Evolutionary conservation across 1,140 invertebrate genomes (phyloP).

Genomic region (Agrilus planipennis): DNA sequence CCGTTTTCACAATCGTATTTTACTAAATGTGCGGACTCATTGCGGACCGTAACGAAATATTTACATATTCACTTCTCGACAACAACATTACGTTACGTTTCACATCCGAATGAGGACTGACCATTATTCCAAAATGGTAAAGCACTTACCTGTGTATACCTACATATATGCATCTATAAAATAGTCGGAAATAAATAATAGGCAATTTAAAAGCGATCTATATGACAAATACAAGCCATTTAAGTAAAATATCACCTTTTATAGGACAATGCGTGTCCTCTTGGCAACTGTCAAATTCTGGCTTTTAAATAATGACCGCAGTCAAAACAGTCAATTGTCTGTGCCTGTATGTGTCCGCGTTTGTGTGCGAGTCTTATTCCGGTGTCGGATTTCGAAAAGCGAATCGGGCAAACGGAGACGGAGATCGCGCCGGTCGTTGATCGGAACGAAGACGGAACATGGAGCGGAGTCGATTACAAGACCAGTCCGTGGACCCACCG

Average conservation of each 20-base stretch:
- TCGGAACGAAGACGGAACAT: conserved; percentile 9
- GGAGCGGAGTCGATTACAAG: conserved; percentile 8
- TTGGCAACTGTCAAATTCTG: conserved; percentile 28
- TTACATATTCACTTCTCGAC: too few species aligned
- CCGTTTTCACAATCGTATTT: too few species aligned
- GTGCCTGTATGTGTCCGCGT: too few species aligned
- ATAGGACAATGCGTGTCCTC: conserved; percentile 23
- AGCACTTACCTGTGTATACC: too few species aligned
- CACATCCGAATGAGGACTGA: too few species aligned
- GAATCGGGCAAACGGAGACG: conserved; percentile 6
- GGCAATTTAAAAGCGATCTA: conserved; percentile 8
- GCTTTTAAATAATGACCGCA: conserved; percentile 28
- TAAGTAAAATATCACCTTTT: conserved; percentile 16
- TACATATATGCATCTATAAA: too few species aligned
- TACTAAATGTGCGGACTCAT: too few species aligned
- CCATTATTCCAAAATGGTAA: too few species aligned
- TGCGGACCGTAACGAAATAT: too few species aligned
- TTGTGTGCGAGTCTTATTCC: conserved; percentile 5
- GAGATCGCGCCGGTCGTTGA: conserved; percentile 6
- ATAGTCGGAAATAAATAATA: conserved; percentile 3
- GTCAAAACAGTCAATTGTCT: conserved; percentile 29
- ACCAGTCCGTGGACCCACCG: conserved; percentile 19
- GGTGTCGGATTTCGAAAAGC: not conserved
- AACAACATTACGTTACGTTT: too few species aligned
- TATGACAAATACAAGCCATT: conserved; percentile 8